Conservation (phyloP, 2,797 vertebrate genomes). For the Lophius americanus region DNA sequence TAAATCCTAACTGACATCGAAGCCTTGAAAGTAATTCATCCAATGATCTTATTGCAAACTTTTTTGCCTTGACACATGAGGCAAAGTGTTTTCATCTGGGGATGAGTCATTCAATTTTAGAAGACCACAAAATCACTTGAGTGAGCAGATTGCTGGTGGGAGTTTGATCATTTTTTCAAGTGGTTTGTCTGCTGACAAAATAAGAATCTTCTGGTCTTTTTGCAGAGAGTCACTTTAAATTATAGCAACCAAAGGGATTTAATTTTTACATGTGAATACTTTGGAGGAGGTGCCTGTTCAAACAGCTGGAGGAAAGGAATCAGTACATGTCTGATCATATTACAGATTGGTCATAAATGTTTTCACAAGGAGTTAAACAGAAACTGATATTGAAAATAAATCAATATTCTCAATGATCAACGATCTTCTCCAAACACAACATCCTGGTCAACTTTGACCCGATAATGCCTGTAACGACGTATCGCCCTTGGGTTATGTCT, state of each 20-base stretch:
- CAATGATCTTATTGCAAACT: constrained; percentile 29
- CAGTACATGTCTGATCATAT: constrained; percentile 9
- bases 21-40: constrained; percentile 34
- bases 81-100: constrained; percentile 18
- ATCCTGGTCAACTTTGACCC: no score
- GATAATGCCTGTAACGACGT: no score
- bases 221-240: constrained; percentile 10
- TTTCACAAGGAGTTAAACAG: not conserved
- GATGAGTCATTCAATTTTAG: constrained; percentile 16
- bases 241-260: constrained; percentile 1
- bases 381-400: no score
- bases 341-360: not conserved
- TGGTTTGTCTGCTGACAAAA: not conserved
- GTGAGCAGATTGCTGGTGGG: not conserved
- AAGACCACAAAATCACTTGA: constrained; percentile 15
- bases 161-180: constrained; percentile 21
- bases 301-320: constrained; percentile 2
- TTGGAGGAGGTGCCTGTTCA: not conserved
- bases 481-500: no score
- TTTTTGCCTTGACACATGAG: constrained; percentile 7
- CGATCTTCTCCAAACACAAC: no score
- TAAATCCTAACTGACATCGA: constrained; percentile 23
- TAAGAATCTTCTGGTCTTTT: not conserved
- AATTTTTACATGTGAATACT: not conserved
- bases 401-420: no score